A percentile compares a stretch with the other conserved stretches of the same genome.
phyloP scores from a whole-genome alignment of 2,797 vertebrate species.

The Brachyalestes nurse region DNA sequence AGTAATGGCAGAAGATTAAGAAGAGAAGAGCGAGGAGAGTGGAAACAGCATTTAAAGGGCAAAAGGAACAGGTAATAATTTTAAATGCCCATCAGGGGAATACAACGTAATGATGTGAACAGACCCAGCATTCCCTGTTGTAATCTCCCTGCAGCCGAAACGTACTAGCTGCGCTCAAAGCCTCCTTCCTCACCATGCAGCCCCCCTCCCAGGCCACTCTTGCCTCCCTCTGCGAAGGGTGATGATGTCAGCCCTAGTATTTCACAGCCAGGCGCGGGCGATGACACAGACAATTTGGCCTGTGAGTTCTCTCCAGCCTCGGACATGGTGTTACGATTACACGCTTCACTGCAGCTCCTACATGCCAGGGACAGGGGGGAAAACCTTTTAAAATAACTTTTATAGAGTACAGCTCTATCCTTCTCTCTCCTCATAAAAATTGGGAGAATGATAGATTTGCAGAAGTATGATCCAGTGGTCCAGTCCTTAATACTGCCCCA shows the following conservation, averaged over 20 bases:
- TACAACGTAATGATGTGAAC: conserved; percentile 81
- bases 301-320: conserved; percentile 85
- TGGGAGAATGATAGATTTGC: conserved; percentile 55
- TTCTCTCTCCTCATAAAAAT: conserved; percentile 69
- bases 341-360: conserved; percentile 78
- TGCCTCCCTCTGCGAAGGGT: conserved; percentile 64
- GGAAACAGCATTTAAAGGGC: conserved; percentile 79
- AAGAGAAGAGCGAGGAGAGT: conserved; percentile 62
- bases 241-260: conserved; percentile 83
- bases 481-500: conserved; percentile 41
- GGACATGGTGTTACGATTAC: conserved; percentile 90
- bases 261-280: conserved; percentile 83
- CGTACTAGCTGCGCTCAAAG: conserved; percentile 11
- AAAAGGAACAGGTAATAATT: conserved; percentile 86
- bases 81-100: conserved; percentile 81
- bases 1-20: conserved; percentile 22
- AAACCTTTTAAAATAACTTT: conserved; percentile 76
- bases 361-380: conserved; percentile 77
- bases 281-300: conserved; percentile 93
- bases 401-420: conserved; percentile 73
- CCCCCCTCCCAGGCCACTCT: conserved; percentile 41
- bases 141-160: conserved; percentile 13
- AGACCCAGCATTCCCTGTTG: conserved; percentile 78
- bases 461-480: conserved; percentile 45
- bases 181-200: conserved; percentile 27